phyloP scores from a whole-genome alignment of 2,113 vertebrate genomes.

The Salvelinus alpinus region DNA sequence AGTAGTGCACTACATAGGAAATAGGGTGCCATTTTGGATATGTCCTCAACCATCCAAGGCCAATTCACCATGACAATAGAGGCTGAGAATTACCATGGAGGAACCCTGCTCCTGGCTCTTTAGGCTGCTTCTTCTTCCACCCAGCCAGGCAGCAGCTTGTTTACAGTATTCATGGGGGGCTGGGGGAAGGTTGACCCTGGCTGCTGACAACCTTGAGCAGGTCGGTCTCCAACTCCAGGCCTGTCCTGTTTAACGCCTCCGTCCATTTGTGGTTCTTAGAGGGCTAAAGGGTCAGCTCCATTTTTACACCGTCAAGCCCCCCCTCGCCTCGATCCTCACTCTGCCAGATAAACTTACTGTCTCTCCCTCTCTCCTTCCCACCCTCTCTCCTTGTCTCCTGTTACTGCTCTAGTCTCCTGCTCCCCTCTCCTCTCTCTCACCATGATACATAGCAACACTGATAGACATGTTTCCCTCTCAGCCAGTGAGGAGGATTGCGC shows the following conservation, averaged over 20 bases:
- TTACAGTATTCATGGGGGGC: slow-evolving; percentile 46
- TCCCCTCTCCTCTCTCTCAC: slow-evolving; percentile 52
- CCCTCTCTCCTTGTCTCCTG: slow-evolving; percentile 36
- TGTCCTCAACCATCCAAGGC: slow-evolving; percentile 53
- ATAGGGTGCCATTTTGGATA: slow-evolving; percentile 20
- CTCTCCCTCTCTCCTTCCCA: slow-evolving; percentile 33
- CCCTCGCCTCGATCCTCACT: slow-evolving; percentile 59
- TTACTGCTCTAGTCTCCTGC: slow-evolving; percentile 36
- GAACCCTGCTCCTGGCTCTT: slow-evolving; percentile 56
- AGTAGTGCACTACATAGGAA: too few relatives aligned
- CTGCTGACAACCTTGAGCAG: slow-evolving; percentile 73
- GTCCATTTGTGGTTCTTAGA: slow-evolving; percentile 61
- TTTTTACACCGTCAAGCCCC: slow-evolving; percentile 62
- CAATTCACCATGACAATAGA: slow-evolving; percentile 57
- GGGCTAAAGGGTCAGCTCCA: slow-evolving; percentile 62
- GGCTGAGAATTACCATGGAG: slow-evolving; percentile 61
- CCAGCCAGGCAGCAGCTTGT: slow-evolving; percentile 62
- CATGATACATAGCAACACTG: slow-evolving; percentile 58
- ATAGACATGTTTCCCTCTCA: slow-evolving; percentile 67
- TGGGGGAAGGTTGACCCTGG: slow-evolving; percentile 62
- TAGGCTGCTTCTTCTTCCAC: slow-evolving; percentile 46
- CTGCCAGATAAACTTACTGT: slow-evolving; percentile 71
- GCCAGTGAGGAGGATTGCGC: slow-evolving; percentile 61
- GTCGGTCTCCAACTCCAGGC: slow-evolving; percentile 71
- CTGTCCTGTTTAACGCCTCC: slow-evolving; percentile 65